A percentile compares a stretch with the other conserved stretches of the same genome.
phyloP scores from a whole-genome alignment of 1,140 invertebrate species.

The Zaprionus kolodkinae region DNA sequence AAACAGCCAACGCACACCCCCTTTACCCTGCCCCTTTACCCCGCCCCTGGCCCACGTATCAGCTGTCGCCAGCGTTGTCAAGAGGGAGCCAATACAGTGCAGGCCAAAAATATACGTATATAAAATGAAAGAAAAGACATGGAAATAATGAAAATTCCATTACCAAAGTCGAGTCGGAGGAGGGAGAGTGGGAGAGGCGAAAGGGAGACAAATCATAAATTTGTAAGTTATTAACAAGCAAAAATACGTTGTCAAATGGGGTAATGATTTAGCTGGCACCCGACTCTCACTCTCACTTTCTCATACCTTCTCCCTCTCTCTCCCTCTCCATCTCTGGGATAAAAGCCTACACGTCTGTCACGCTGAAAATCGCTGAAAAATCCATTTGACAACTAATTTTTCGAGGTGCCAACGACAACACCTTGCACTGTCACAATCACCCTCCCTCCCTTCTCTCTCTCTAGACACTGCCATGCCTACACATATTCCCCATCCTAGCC shows the following conservation, averaged over 20 bases:
- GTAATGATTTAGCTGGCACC: constrained; percentile 26
- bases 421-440: constrained; percentile 50
- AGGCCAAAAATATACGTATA: constrained; percentile 12
- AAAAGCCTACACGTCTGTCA: constrained; percentile 68
- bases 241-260: constrained; percentile 46
- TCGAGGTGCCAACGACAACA: constrained; percentile 64
- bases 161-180: background rate
- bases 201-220: constrained; percentile 57
- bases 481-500: background rate
- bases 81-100: constrained; percentile 32
- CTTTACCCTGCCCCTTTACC: too few species aligned
- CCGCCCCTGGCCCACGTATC: background rate
- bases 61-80: constrained; percentile 15
- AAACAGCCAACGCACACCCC: background rate
- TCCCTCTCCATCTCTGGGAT: constrained; percentile 32
- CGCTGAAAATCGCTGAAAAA: constrained; percentile 58
- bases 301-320: too few species aligned
- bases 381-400: constrained; percentile 76
- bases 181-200: background rate
- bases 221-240: constrained; percentile 59
- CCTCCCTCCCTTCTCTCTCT: background rate
- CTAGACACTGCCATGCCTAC: background rate
- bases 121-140: background rate
- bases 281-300: background rate
- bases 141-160: background rate